Base-by-base conservation (phyloP, 2,113 vertebrate genomes). In the Nicator chloris region DNA sequence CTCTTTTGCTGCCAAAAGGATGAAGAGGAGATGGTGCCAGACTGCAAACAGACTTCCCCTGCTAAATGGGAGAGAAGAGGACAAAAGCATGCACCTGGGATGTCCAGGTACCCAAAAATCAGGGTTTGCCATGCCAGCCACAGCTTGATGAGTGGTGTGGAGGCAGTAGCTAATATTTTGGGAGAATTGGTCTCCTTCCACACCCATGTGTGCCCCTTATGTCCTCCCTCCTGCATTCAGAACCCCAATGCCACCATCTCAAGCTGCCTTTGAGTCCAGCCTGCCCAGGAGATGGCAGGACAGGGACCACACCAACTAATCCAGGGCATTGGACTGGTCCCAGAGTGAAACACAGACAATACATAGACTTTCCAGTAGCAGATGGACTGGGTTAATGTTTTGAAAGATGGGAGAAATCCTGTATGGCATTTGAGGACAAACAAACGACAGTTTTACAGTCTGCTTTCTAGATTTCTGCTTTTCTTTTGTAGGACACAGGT, bases 401-500 rank as follows among this genome's bases (percentile, higher is more conserved):
- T 65, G 50, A 82, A 92, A 85, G 30, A 70, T 15, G 51, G n/a
- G 66, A 90, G 47, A 95, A 82, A 80, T 69, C 51, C 30, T 53
- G 31, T 45, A 39, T n/a, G 64, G 69, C 81, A 81, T 57, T 33
- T 57, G 78, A 93, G 65, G 54, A 51, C 53, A 88, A 95, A 47
- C 11, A 77, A 92, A 82, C 13, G 54, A 76, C 45, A 66, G 69
- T 82, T 91, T 86, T 39, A 65, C 18, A 42, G 23, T 61, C 51
- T 76, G 70, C 68, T 79, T 96, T 91, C 44, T 44, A 53, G 57
- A 44, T 53, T 79, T 79, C 39, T 44, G 31, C 12, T 92, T 96
- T 86, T 88, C 84, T 93, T 95, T 82, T 90, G 82, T 77, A 90
- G 91, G 91, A 94, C 86, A 64, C 68, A 78, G 39, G 23, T 64